Evolutionary conservation across 2,113 vertebrate genomes (phyloP).

Genomic region (Bos indicus): DNA sequence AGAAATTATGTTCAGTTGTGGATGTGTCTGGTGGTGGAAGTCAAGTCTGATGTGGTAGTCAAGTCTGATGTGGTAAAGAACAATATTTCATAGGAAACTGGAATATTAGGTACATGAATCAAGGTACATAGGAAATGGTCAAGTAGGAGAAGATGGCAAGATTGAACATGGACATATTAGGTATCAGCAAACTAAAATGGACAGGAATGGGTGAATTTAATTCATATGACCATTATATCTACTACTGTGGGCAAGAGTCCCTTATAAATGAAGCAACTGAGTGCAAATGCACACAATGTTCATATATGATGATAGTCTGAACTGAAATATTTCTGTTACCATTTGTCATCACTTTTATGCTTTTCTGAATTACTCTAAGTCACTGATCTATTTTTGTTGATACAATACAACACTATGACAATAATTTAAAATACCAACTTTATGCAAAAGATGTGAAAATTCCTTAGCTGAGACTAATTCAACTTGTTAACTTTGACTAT

Average conservation of each 20-base stretch:
- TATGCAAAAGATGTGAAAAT: background rate
- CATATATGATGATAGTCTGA: background rate
- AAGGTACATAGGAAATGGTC: background rate
- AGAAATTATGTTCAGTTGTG: background rate
- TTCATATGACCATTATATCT: background rate
- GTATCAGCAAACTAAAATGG: background rate
- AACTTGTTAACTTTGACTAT: background rate
- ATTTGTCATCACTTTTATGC: background rate
- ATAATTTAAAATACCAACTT: background rate
- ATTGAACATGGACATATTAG: background rate
- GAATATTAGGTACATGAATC: background rate
- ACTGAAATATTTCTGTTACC: background rate
- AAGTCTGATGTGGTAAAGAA: background rate
- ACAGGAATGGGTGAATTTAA: background rate
- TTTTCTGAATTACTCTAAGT: conserved; percentile 1
- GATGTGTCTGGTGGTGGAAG: background rate
- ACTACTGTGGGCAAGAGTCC: background rate
- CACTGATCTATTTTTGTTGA: background rate
- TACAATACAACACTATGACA: background rate
- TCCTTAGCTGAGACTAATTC: background rate
- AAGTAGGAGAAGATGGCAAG: background rate
- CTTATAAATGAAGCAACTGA: background rate
- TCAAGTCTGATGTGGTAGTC: background rate
- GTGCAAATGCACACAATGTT: background rate
- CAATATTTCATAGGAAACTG: background rate